Evolutionary conservation across 2,113 vertebrate genomes (phyloP).

Genomic region (Miniopterus natalensis): DNA sequence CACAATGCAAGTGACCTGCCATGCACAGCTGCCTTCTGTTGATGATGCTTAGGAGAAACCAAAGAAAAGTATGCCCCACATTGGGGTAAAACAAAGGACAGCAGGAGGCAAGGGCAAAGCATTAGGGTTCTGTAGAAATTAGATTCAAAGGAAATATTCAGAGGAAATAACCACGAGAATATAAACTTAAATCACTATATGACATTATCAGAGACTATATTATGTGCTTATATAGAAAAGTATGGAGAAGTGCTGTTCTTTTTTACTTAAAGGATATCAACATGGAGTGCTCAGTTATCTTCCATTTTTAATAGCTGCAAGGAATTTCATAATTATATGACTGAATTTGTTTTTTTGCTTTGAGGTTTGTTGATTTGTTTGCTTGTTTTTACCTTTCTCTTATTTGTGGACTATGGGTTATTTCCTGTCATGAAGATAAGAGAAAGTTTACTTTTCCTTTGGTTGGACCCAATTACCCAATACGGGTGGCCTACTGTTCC

Average conservation of each 20-base stretch:
- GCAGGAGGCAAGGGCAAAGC: not conserved
- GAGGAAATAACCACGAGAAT: not conserved
- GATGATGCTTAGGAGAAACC: not conserved
- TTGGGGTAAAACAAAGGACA: not conserved
- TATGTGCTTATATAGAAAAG: not conserved
- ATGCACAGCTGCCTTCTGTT: not conserved
- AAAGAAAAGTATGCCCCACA: not conserved
- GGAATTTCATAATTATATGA: not conserved
- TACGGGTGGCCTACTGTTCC: not conserved
- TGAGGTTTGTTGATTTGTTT: not conserved
- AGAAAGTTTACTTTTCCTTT: not conserved
- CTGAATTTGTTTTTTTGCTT: not conserved
- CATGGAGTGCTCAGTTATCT: not conserved
- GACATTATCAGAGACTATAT: not conserved
- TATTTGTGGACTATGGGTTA: not conserved
- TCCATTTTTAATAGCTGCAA: not conserved
- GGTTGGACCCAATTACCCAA: not conserved
- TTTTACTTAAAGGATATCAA: conserved; percentile 15
- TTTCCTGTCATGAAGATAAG: not conserved
- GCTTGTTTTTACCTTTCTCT: not conserved
- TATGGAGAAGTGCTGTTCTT: not conserved
- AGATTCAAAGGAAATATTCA: not conserved
- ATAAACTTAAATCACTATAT: not conserved
- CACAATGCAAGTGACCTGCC: not conserved
- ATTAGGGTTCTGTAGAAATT: not conserved